These are phyloP conservation scores for Lagria hirta DNA, from an alignment of 2,888 invertebrate species.

Conservation along the genomic window DNA sequence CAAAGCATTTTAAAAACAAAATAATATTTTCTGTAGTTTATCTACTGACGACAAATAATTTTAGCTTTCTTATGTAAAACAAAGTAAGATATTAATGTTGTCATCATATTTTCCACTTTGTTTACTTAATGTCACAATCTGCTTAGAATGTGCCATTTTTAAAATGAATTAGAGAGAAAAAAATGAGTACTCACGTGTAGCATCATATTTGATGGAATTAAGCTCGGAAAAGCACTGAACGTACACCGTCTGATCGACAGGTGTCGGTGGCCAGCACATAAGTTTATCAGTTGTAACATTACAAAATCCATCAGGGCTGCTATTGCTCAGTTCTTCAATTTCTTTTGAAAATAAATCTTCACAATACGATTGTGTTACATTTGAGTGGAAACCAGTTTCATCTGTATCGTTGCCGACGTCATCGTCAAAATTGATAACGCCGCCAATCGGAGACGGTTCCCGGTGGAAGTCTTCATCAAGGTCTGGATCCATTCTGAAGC, in stretches of 20 bases:
- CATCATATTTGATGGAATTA: conserved; percentile 77
- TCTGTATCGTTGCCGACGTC: conserved; percentile 30
- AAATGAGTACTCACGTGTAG: conserved; percentile 80
- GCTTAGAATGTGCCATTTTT: too few relatives aligned
- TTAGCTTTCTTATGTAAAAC: too few relatives aligned
- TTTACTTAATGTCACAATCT: too few relatives aligned
- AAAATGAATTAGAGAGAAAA: too few relatives aligned
- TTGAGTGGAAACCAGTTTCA: conserved; percentile 28
- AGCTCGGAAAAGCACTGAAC: conserved; percentile 80
- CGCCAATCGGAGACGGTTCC: conserved; percentile 7
- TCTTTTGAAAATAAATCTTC: conserved; percentile 35
- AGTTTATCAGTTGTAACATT: conserved; percentile 73
- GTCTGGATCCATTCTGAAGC: conserved; percentile 1
- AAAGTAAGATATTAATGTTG: too few relatives aligned
- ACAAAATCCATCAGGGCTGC: conserved; percentile 56
- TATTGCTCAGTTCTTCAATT: conserved; percentile 29
- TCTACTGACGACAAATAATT: too few relatives aligned
- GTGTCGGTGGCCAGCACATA: conserved; percentile 83
- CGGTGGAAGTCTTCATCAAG: conserved; percentile 29
- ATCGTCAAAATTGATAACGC: background rate
- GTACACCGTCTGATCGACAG: conserved; percentile 66
- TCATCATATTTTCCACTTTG: too few relatives aligned
- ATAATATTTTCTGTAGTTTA: too few relatives aligned
- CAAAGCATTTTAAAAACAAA: too few relatives aligned
- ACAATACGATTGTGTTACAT: conserved; percentile 37